Evolutionary conservation across 2,888 invertebrate genomes (phyloP).

Genomic region (Conomelus anceps): DNA sequence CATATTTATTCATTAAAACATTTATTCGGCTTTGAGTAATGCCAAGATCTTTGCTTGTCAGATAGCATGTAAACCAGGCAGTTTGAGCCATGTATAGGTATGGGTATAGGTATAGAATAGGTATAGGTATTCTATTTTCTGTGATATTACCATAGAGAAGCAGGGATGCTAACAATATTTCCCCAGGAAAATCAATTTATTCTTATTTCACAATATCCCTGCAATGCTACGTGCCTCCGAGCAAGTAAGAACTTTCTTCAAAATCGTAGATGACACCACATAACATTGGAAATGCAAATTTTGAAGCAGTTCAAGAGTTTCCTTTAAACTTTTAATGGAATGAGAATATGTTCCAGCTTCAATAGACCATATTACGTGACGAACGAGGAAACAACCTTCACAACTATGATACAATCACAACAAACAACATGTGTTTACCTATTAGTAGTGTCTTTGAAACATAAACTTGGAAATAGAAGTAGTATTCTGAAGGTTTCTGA

Average conservation of each 20-base stretch:
- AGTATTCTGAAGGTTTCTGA: neutral
- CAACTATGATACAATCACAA: neutral
- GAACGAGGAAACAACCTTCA: neutral
- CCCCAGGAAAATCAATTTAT: neutral
- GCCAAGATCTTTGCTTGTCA: neutral
- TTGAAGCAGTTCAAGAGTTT: neutral
- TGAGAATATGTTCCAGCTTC: neutral
- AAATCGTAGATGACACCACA: neutral
- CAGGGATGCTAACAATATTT: too few relatives aligned
- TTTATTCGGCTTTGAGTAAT: too few relatives aligned
- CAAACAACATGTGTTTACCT: neutral
- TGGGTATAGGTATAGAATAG: too few relatives aligned
- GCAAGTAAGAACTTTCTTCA: neutral
- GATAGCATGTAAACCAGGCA: neutral
- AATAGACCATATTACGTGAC: neutral
- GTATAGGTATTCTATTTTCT: too few relatives aligned
- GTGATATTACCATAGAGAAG: too few relatives aligned
- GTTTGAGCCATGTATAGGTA: too few relatives aligned
- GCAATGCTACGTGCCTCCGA: neutral
- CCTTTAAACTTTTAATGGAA: neutral
- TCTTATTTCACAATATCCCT: neutral
- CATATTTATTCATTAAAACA: neutral
- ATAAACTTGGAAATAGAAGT: neutral
- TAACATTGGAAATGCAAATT: neutral
- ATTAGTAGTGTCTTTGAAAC: neutral